These are phyloP conservation scores for Adelognathus sp. DNA, from an alignment of 2,888 invertebrate species.

Conservation along the genomic window DNA sequence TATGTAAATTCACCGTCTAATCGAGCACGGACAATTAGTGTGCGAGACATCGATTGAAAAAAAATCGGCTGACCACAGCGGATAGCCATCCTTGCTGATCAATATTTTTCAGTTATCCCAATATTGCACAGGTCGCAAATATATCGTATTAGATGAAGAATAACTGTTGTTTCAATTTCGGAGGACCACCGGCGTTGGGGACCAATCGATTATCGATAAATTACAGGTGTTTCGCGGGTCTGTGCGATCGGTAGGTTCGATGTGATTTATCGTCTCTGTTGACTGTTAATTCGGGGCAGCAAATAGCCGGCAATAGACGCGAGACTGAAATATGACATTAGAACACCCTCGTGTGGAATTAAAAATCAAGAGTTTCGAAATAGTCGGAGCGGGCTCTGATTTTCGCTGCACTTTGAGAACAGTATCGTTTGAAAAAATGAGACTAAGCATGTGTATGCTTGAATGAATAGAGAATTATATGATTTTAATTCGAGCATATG, in stretches of 20 bases:
- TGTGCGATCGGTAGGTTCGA: constrained; percentile 8
- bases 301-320: constrained; percentile 9
- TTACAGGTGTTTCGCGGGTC: constrained; percentile 40
- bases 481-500: too few relatives aligned
- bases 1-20: constrained; percentile 51
- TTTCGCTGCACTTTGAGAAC: too few relatives aligned
- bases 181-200: constrained; percentile 23
- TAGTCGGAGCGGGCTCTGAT: not conserved
- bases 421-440: too few relatives aligned
- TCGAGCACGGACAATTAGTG: constrained; percentile 50
- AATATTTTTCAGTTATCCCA: not conserved
- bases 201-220: constrained; percentile 41
- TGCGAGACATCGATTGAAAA: constrained; percentile 41
- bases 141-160: constrained; percentile 13
- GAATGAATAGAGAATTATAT: too few relatives aligned
- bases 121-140: not conserved
- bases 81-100: not conserved
- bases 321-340: constrained; percentile 17
- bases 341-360: constrained; percentile 8
- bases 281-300: constrained; percentile 22
- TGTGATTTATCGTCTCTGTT: constrained; percentile 41
- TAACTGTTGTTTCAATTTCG: constrained; percentile 4
- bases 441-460: too few relatives aligned
- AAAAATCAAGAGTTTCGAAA: constrained; percentile 23
- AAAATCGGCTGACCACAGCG: not conserved